Evolutionary conservation across 2,797 vertebrate species (phyloP), one percentile per base, ranked within the genome.

Genomic region (Pelodytes ibericus): DNA sequence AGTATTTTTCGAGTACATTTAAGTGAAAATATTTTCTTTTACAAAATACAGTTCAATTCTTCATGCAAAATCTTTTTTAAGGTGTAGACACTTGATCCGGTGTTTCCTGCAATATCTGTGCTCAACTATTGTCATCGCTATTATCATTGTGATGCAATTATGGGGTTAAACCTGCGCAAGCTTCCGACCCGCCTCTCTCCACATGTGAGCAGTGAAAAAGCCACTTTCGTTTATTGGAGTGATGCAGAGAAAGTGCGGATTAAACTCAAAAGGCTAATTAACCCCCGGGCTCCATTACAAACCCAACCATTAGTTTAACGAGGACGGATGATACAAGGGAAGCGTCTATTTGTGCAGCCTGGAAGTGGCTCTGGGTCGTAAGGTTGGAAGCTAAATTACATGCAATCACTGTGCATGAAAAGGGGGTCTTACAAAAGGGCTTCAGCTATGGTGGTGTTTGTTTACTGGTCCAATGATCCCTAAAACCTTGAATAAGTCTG

Each of bases 251-350:
- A 44, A 22, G 27, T 26, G 22, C 2, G 33, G 63, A 47, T 66
- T 66, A 47, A 27, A 20, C 16, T 51, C 3, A n/a, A 53, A 67
- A 53, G n/a, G n/a, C 44, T 67, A 51, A 67, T 67, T 67, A 67
- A 67, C 44, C 64, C 31, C 44, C 13, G n/a, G 9, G 44, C 64
- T 51, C 44, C 64, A 51, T 29, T 53, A 41, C n/a, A 67, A 53
- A 53, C 25, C 16, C 25, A 26, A 49, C 33, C 26, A 66, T 66
- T 47, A 26, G 41, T 27, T 66, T 8, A 53, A 67, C 64, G 31
- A 51, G 44, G 60, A 60, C 9, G 44, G 5, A 24, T 16, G n/a
- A 18, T 4, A 20, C 13, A 30, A 26, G 22, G 39, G 33, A n/a
- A 10, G 18, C 15, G 41, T n/a, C 16, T 27, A 22, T 47, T 15